Evolutionary conservation across 1,140 invertebrate genomes (phyloP), one percentile per base, ranked within the genome.

Genomic region (Cheumatopsyche charites): DNA sequence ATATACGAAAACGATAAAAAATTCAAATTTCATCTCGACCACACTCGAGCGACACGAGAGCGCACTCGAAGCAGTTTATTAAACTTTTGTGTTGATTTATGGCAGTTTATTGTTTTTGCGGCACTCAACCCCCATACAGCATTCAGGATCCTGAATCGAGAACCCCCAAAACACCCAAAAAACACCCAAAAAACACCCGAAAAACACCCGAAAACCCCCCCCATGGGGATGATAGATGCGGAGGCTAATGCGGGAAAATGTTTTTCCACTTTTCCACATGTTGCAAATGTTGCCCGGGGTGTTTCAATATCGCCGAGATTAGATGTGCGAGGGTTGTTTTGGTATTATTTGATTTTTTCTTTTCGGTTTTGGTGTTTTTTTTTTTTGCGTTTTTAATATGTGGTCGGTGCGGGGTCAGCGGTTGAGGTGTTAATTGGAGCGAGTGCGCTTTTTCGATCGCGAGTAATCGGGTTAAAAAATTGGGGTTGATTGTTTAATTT

Each of bases 21-120:
- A 15, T 17, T 21, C 47, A 52, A 52, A 52, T 52, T 21, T 15
- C 47, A 52, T 52, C 29, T 23, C 15, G 25, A 23, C 23, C 23
- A 41, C 67, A 23, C 15, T 55, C 21, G 2, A 3, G 43, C n/a
- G 17, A 43, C 13, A 6, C 21, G 42, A 21, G 7, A 17, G 65
- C 52, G 36, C 68, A 61, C 55, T 43, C 41, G 29, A 17, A 62
- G 58, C 70, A 75, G 75, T 76, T 76, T 76, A 76, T 76, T 76
- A 76, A 74, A 76, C 72, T 76, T 76, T 70, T 72, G 58, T 72
- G 72, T 74, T 76, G 75, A 76, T 76, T 76, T 76, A 76, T 74
- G 75, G 71, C 75, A 76, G 72, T 76, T 76, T 76, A 76, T 76
- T 76, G 75, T 76, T 76, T 76, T 76, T 74, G 75, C 75, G 73